Conservation (phyloP, 2,888 invertebrate species). For the Pseudanteris insignis region DNA sequence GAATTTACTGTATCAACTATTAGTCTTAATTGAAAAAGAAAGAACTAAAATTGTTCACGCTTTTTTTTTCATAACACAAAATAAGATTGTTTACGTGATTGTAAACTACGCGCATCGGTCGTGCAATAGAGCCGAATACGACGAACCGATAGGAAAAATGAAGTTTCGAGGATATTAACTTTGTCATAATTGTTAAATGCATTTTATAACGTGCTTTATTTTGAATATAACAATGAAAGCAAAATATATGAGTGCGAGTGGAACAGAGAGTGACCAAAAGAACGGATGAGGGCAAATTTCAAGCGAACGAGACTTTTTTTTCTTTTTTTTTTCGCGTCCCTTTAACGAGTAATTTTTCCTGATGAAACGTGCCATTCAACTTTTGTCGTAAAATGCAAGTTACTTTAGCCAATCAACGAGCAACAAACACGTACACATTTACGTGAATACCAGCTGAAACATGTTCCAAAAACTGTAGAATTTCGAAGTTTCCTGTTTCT, state of each 20-base stretch:
- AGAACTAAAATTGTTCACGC: too few species aligned
- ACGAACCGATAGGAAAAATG: slow-evolving; percentile 9
- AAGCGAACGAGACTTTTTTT: too few species aligned
- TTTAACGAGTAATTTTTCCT: slow-evolving; percentile 50
- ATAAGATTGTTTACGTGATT: too few species aligned
- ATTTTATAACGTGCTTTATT: slow-evolving; percentile 43
- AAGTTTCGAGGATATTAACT: slow-evolving; percentile 24
- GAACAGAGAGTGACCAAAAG: slow-evolving; percentile 8
- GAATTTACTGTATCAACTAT: too few species aligned
- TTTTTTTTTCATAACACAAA: too few species aligned
- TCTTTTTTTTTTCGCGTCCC: slow-evolving; percentile 55
- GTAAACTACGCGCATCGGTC: too few species aligned
- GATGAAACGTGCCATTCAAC: slow-evolving; percentile 57
- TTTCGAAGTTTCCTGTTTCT: too few species aligned
- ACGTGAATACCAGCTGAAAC: slow-evolving; percentile 61
- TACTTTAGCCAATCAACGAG: slow-evolving; percentile 65
- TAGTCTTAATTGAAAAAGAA: too few species aligned
- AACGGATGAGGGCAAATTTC: background rate
- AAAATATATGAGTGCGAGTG: slow-evolving; percentile 13
- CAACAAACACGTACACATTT: slow-evolving; percentile 65
- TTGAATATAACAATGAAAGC: too few species aligned
- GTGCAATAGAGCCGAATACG: too few species aligned
- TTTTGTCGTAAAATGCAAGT: slow-evolving; percentile 61
- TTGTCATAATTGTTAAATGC: slow-evolving; percentile 39
- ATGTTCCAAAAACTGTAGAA: slow-evolving; percentile 59